A percentile compares a stretch with the other conserved stretches of the same genome.
Evolutionary conservation across 2,888 invertebrate genomes (phyloP).

Genomic region (Notocelia uddmanniana): DNA sequence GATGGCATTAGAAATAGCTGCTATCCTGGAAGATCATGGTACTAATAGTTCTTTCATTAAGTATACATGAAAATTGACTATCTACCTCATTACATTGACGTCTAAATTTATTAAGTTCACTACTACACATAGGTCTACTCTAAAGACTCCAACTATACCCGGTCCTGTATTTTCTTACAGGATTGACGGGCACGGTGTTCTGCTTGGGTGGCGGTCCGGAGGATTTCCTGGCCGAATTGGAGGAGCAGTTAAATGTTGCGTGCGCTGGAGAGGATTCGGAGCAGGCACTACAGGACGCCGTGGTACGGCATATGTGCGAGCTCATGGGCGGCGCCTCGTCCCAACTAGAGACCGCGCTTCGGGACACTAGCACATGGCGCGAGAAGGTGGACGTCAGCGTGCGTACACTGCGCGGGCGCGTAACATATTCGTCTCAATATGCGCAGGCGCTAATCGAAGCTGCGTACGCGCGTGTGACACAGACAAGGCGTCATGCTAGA

Average conservation of each 20-base stretch:
- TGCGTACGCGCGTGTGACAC: slow-evolving; percentile 57
- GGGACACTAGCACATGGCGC: slow-evolving; percentile 51
- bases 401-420: slow-evolving; percentile 50
- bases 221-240: slow-evolving; percentile 51
- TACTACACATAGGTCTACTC: neutral
- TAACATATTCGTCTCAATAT: slow-evolving; percentile 62
- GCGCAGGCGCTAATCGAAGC: slow-evolving; percentile 56
- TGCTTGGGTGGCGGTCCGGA: slow-evolving; percentile 48
- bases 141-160: neutral
- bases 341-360: slow-evolving; percentile 50
- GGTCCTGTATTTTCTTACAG: neutral
- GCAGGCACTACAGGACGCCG: slow-evolving; percentile 54
- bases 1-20: slow-evolving; percentile 65
- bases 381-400: slow-evolving; percentile 57
- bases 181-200: slow-evolving; percentile 44
- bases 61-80: neutral
- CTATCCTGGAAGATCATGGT: slow-evolving; percentile 66
- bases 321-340: slow-evolving; percentile 52
- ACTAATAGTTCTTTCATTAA: neutral
- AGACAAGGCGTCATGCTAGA: slow-evolving; percentile 50
- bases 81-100: no score
- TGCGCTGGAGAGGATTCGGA: slow-evolving; percentile 42
- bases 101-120: no score
- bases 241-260: slow-evolving; percentile 48
- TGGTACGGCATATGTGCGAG: slow-evolving; percentile 57